These are phyloP conservation scores for Dynastes tityus DNA, from an alignment of 2,888 invertebrate species.

Conservation along the genomic window DNA sequence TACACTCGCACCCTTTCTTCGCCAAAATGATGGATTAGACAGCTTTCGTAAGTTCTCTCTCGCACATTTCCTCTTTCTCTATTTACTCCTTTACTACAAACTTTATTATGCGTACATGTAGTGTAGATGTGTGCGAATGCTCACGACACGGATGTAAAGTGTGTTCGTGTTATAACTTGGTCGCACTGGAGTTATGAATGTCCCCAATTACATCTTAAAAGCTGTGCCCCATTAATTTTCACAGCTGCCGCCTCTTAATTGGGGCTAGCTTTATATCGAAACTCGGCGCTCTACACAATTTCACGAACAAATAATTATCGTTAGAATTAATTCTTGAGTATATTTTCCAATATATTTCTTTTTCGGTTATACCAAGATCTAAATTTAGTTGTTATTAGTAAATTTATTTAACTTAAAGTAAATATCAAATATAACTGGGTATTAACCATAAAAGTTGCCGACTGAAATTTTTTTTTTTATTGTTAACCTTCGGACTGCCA, in stretches of 20 bases:
- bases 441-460: no score
- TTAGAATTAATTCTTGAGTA: constrained; percentile 18
- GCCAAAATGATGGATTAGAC: constrained; percentile 66
- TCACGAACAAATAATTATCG: constrained; percentile 40
- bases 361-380: not conserved
- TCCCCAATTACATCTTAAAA: constrained; percentile 78
- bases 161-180: constrained; percentile 50
- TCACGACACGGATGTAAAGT: constrained; percentile 40
- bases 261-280: constrained; percentile 57
- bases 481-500: no score
- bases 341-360: constrained; percentile 2
- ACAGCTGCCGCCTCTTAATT: constrained; percentile 78
- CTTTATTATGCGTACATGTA: constrained; percentile 47
- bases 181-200: constrained; percentile 74
- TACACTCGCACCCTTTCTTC: constrained; percentile 62
- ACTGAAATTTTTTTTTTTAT: no score
- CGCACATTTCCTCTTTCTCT: constrained; percentile 44
- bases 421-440: no score
- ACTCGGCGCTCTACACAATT: constrained; percentile 41
- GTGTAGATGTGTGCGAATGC: constrained; percentile 42
- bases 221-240: constrained; percentile 78
- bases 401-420: no score
- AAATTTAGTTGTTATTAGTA: not conserved
- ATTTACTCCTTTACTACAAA: constrained; percentile 42
- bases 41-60: constrained; percentile 49